Percentiles rank a stretch among this genome's conserved stretches.
These are phyloP conservation scores for Paratilapia polleni DNA, from an alignment of 2,113 vertebrate genomes.

Conservation along the genomic window DNA sequence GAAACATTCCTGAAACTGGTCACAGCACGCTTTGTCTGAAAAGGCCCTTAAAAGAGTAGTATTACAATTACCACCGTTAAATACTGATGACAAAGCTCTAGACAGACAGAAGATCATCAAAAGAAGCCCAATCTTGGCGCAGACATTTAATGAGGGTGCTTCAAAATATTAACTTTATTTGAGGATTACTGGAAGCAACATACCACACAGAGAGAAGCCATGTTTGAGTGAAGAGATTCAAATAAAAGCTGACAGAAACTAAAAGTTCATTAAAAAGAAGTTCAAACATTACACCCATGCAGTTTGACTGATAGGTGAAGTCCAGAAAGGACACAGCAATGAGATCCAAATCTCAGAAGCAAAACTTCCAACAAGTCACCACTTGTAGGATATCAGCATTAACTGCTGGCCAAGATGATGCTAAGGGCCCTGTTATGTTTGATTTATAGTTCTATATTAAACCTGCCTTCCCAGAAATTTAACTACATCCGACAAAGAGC, in stretches of 20 bases:
- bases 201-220: not conserved
- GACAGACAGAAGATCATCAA: not conserved
- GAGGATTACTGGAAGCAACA: not conserved
- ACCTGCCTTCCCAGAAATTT: not conserved
- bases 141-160: not conserved
- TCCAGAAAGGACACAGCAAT: not conserved
- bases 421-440: not conserved
- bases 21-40: not conserved
- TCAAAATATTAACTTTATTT: not conserved
- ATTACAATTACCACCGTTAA: not conserved
- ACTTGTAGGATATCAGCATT: not conserved
- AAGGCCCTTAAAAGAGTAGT: not conserved
- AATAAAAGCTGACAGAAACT: not conserved
- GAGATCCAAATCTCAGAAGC: not conserved
- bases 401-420: not conserved
- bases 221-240: not conserved
- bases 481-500: rapidly evolving
- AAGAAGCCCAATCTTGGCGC: not conserved
- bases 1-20: constrained; percentile 26
- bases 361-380: not conserved
- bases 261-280: constrained; percentile 11
- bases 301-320: not conserved
- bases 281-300: not conserved
- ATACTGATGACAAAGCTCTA: not conserved
- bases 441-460: not conserved